phyloP scores from a whole-genome alignment of 2,888 invertebrate genomes.

The Torymus texanus region DNA sequence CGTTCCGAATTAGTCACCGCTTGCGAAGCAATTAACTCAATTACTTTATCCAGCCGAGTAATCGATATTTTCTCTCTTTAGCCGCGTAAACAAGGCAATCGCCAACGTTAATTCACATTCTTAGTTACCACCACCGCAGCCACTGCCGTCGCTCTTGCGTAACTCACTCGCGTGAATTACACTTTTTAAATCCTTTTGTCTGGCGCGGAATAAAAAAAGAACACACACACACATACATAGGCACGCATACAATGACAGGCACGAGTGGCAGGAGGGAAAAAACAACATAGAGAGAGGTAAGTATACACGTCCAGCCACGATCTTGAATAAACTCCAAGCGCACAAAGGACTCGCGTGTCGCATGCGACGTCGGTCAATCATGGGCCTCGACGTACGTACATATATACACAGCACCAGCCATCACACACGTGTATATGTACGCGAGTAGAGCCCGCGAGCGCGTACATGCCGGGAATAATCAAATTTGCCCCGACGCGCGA shows the following conservation, averaged over 20 bases:
- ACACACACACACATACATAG: background rate
- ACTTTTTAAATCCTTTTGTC: constrained; percentile 26
- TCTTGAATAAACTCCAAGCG: constrained; percentile 42
- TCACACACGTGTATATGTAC: no score
- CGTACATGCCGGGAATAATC: constrained; percentile 33
- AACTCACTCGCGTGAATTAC: constrained; percentile 20
- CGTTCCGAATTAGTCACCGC: constrained; percentile 13
- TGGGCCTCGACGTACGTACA: background rate
- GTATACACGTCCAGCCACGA: constrained; percentile 23
- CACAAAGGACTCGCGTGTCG: constrained; percentile 33
- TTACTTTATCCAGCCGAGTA: background rate
- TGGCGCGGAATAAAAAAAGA: constrained; percentile 1
- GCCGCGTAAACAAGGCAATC: constrained; percentile 22
- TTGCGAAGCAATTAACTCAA: background rate
- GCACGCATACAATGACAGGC: background rate
- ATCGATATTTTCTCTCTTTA: constrained; percentile 5
- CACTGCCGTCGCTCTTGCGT: background rate
- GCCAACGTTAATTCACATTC: constrained; percentile 3
- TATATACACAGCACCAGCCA: no score
- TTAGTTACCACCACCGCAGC: background rate
- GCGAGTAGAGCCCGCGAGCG: background rate
- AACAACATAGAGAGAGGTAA: constrained; percentile 16
- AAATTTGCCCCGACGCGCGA: constrained; percentile 27
- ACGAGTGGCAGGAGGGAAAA: constrained; percentile 8
- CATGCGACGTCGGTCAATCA: constrained; percentile 52